Evolutionary conservation across 2,797 vertebrate species (phyloP), one percentile per base, ranked within the genome.

Genomic region (Oreonectes daqikongensis): DNA sequence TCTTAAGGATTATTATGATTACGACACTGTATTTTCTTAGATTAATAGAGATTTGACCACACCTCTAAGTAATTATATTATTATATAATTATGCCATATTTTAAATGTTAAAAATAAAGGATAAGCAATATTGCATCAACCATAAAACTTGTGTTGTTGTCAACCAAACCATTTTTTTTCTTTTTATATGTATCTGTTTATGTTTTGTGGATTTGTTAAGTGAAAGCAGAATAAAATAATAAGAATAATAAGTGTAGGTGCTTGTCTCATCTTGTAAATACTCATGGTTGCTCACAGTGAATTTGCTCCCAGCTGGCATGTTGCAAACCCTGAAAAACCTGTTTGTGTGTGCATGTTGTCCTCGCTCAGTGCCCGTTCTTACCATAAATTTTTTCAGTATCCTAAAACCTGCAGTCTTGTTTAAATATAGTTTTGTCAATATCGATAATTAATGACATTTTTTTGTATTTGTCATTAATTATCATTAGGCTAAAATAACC

Each of bases 261-360:
- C 84, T 77, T 82, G 83, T 80, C 79, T 81, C 26, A 78, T 82
- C 83, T 83, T 85, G 80, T 79, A 77, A 40, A 63, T 57, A 24
- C 10, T 38, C 32, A 69, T n/a, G n/a, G n/a, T 81, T 81, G 55
- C 69, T 75, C 74, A 72, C 60, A 69, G 64, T n/a, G 15, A 18
- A n/a, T 20, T 72, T 32, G 66, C 69, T 46, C 55, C 57, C 66
- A 44, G 32, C 38, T 35, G 60, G 76, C 73, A 83, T 81, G 69
- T 61, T 61, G 30, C 50, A 71, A 82, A 75, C 76, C 83, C 78
- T 65, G 84, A 85, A 81, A 83, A 85, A 86, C 84, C 81, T 53
- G 83, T 82, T 82, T 20, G 68, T 42, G 69, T 73, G 50, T 32
- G 53, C 50, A 35, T 42, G 44, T 59, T 75, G 66, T 44, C 9